A percentile compares a stretch with the other conserved stretches of the same genome.
Conservation (phyloP, 2,113 vertebrate species). For the Barbus barbus region DNA sequence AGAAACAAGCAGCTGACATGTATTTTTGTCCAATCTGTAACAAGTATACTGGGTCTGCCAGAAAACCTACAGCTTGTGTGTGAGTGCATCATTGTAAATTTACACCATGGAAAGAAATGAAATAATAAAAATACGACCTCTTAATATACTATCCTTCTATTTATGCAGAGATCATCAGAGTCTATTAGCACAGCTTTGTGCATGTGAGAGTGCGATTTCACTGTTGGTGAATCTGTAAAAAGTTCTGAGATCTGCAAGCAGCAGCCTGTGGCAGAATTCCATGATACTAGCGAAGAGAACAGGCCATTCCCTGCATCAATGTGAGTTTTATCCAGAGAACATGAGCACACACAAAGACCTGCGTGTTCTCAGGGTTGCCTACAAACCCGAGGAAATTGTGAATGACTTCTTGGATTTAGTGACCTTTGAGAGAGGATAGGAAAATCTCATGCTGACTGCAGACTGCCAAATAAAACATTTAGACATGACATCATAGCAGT, state of each 20-base stretch:
- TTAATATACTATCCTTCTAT: not conserved
- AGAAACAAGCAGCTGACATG: not conserved
- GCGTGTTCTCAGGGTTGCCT: slow-evolving; percentile 65
- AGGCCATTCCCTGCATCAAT: slow-evolving; percentile 56
- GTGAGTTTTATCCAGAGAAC: slow-evolving; percentile 55
- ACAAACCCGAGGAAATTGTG: slow-evolving; percentile 57
- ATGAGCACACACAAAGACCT: slow-evolving; percentile 70
- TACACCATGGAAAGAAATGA: not conserved
- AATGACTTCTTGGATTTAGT: slow-evolving; percentile 46
- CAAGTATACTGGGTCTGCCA: not conserved
- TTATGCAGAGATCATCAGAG: not conserved
- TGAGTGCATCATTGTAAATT: not conserved
- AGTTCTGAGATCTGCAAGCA: not conserved
- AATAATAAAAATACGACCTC: not conserved
- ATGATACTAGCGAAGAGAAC: slow-evolving; percentile 33
- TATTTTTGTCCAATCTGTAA: not conserved
- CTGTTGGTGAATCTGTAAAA: not conserved
- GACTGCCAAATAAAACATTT: not conserved
- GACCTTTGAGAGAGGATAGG: slow-evolving; percentile 50
- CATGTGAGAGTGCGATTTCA: not conserved
- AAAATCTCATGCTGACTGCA: slow-evolving; percentile 26
- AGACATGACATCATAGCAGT: not conserved
- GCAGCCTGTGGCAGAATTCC: slow-evolving; percentile 31
- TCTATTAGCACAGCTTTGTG: not conserved
- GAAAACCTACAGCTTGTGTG: not conserved